These are phyloP conservation scores for Plagodis dolabraria DNA, from an alignment of 2,888 invertebrate species.

Conservation along the genomic window DNA sequence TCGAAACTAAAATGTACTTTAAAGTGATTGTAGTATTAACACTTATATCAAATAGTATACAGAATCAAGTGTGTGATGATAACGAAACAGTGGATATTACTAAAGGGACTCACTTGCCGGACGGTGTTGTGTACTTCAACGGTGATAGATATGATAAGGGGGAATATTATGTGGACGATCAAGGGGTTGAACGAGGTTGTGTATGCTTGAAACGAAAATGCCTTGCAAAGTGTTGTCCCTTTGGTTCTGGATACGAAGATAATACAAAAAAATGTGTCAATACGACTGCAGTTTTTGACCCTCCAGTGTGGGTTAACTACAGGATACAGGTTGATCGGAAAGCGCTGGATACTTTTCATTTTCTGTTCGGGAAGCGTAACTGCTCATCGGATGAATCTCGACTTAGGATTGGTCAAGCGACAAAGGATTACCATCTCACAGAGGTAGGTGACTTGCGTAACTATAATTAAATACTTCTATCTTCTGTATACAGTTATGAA, in stretches of 20 bases:
- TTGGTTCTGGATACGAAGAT: conserved; percentile 49
- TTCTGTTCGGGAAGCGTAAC: conserved; percentile 50
- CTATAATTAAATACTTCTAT: conserved; percentile 1
- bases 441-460: conserved; percentile 49
- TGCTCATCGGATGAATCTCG: conserved; percentile 45
- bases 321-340: conserved; percentile 38
- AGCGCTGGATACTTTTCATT: conserved; percentile 51
- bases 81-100: conserved; percentile 49
- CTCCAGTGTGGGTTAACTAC: conserved; percentile 54
- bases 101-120: conserved; percentile 42
- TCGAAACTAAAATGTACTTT: conserved; percentile 31
- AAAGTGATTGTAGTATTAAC: conserved; percentile 29
- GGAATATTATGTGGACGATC: conserved; percentile 53
- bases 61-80: conserved; percentile 44
- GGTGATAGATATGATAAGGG: conserved; percentile 46
- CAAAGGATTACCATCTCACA: conserved; percentile 42
- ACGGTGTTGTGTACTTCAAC: conserved; percentile 44
- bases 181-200: conserved; percentile 49
- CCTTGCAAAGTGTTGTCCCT: conserved; percentile 62
- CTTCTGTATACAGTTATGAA: conserved; percentile 3
- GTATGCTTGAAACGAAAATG: conserved; percentile 53
- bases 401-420: conserved; percentile 37
- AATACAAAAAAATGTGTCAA: conserved; percentile 46
- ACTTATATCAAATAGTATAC: conserved; percentile 33
- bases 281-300: conserved; percentile 46